A percentile compares a stretch with the other conserved stretches of the same genome.
Evolutionary conservation across 2,888 invertebrate species (phyloP).

Genomic region (Ornithoptera alexandrae): DNA sequence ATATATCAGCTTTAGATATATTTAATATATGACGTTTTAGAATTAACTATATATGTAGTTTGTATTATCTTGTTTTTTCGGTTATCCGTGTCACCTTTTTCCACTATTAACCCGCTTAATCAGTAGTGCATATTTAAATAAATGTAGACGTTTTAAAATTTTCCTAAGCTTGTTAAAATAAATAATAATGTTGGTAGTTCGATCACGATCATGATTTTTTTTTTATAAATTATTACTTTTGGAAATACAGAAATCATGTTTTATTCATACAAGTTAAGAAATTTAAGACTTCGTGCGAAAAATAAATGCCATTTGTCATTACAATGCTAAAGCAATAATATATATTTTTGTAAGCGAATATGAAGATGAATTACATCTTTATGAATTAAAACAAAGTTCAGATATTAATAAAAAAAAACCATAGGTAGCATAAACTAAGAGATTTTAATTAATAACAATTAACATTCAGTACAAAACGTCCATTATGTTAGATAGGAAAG

Average conservation of each 20-base stretch:
- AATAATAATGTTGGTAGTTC: not conserved
- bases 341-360: not conserved
- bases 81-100: no score
- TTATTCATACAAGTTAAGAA: not conserved
- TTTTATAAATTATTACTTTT: not conserved
- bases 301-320: not conserved
- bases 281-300: not conserved
- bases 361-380: not conserved
- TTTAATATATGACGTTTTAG: no score
- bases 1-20: no score
- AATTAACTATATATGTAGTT: no score
- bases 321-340: not conserved
- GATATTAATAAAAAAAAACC: not conserved
- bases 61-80: no score
- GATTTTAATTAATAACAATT: not conserved
- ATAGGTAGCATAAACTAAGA: not conserved
- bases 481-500: not conserved
- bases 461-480: slow-evolving; percentile 2
- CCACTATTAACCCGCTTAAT: no score
- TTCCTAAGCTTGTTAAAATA: not conserved
- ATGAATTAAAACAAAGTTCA: not conserved
- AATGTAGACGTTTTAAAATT: not conserved
- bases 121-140: not conserved
- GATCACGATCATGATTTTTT: no score
- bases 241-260: not conserved